Percentiles rank a stretch among this genome's conserved stretches.
Conservation (phyloP, 2,888 invertebrate genomes). For the Drosophila koepferae region DNA sequence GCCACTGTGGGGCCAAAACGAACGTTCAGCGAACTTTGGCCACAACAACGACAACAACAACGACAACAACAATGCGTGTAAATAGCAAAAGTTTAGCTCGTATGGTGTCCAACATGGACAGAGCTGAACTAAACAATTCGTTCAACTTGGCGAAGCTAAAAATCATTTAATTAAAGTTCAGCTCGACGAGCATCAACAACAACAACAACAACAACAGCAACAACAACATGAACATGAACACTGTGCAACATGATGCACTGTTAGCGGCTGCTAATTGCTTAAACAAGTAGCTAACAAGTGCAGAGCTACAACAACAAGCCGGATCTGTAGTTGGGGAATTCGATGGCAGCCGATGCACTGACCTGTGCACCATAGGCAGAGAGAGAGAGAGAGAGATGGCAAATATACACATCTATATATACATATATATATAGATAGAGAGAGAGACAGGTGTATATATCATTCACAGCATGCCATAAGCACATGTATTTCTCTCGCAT, state of each 20-base stretch:
- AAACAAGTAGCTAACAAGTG: constrained; percentile 76
- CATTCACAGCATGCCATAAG: constrained; percentile 17
- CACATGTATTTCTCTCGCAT: not conserved
- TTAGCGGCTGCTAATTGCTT: constrained; percentile 75
- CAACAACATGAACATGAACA: constrained; percentile 31
- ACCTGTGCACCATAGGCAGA: constrained; percentile 45
- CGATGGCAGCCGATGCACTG: constrained; percentile 57
- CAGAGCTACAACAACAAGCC: constrained; percentile 31
- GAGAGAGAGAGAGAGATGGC: not conserved
- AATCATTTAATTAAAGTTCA: constrained; percentile 79
- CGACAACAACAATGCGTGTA: constrained; percentile 71
- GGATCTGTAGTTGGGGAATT: constrained; percentile 2
- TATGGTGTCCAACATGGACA: constrained; percentile 49
- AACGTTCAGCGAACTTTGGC: constrained; percentile 48
- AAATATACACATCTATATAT: not conserved
- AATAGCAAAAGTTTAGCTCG: constrained; percentile 69
- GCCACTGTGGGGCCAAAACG: constrained; percentile 29
- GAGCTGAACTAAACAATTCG: constrained; percentile 46
- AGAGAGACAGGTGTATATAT: not conserved
- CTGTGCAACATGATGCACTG: constrained; percentile 43
- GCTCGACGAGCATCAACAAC: constrained; percentile 17
- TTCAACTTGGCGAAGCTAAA: constrained; percentile 69
- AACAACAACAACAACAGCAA: constrained; percentile 23
- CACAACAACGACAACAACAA: constrained; percentile 17
- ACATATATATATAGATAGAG: not conserved